phyloP scores from a whole-genome alignment of 2,113 vertebrate species.

The Aspidoscelis tigris region DNA sequence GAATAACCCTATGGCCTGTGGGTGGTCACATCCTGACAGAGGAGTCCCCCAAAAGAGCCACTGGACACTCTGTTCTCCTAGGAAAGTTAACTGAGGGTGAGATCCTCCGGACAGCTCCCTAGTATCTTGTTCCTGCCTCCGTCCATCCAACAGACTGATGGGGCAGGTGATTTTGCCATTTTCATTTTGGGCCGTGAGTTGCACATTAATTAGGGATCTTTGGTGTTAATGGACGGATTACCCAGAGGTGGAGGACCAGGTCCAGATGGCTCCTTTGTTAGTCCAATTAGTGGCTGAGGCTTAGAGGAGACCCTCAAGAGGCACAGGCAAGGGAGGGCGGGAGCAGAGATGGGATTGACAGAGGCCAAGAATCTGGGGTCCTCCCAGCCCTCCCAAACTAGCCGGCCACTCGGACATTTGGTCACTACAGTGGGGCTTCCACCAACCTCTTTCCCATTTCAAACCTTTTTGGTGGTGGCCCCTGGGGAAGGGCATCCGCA shows the following conservation, averaged over 20 bases:
- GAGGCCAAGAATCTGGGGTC: not conserved
- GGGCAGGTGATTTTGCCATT: too few relatives aligned
- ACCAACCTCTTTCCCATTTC: not conserved
- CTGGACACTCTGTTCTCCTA: too few relatives aligned
- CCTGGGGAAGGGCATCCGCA: too few relatives aligned
- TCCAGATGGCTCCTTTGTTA: conserved; percentile 8
- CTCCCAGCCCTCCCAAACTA: not conserved
- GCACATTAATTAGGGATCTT: not conserved
- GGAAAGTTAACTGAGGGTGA: too few relatives aligned
- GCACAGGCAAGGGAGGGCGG: not conserved
- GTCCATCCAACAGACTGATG: too few relatives aligned
- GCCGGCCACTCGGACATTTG: not conserved
- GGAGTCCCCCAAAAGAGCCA: too few relatives aligned
- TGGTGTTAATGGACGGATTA: not conserved
- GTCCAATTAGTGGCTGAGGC: not conserved
- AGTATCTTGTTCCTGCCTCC: too few relatives aligned
- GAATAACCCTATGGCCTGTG: too few relatives aligned
- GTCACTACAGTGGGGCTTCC: not conserved
- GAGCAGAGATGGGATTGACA: not conserved
- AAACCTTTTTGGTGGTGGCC: too few relatives aligned
- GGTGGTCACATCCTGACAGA: too few relatives aligned
- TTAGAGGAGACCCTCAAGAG: not conserved
- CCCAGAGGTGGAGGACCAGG: not conserved
- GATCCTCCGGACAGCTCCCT: too few relatives aligned
- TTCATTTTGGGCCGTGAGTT: not conserved